Base-by-base conservation (phyloP, 2,113 vertebrate species). In the Aphyosemion australe region DNA sequence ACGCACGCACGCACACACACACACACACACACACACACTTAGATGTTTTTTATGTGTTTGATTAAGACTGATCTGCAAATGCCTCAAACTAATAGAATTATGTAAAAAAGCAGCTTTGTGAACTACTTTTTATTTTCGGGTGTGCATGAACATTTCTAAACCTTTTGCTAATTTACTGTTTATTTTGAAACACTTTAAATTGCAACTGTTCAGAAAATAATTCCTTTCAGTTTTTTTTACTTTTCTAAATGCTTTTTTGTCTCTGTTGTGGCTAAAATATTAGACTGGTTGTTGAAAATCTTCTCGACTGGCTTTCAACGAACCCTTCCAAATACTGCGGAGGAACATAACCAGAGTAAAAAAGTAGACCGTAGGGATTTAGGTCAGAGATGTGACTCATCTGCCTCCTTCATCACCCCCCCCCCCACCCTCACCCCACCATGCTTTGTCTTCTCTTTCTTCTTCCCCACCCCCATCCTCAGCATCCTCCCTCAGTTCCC, bases 321-420 rank as follows among this genome's bases (percentile, higher is more conserved):
- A 67, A 55, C 57, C 72, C 69, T 31, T 12, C 49, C 64, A 68
- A 53, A 72, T 43, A 71, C 0, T 43, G 9, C 52, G 7, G n/a
- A 77, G 65, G 84, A 74, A 11, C 32, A 72, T 84, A 61, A 74
- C 67, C 75, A 75, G 82, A 74, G 61, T 78, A 65, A 56, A 77
- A 78, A 80, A 86, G 63, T 81, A 85, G 78, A 72, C 74, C 39
- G 41, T 57, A 12, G 73, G 74, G 82, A 86, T 89, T 70, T 89
- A 72, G 87, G 89, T 90, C 89, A 88, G 84, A 81, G 84, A 85
- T 81, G 82, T 89, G 89, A 90, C 62, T 90, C 89, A 89, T 89
- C 82, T 61, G 79, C 80, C 57, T 70, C 64, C 69, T 65, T 64
- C 77, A 69, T 76, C 69, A 55, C 58, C 46, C 58, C 67, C 46